A percentile compares a stretch with the other conserved stretches of the same genome.
phyloP scores from a whole-genome alignment of 1,140 invertebrate genomes.

The Agrilus planipennis region DNA sequence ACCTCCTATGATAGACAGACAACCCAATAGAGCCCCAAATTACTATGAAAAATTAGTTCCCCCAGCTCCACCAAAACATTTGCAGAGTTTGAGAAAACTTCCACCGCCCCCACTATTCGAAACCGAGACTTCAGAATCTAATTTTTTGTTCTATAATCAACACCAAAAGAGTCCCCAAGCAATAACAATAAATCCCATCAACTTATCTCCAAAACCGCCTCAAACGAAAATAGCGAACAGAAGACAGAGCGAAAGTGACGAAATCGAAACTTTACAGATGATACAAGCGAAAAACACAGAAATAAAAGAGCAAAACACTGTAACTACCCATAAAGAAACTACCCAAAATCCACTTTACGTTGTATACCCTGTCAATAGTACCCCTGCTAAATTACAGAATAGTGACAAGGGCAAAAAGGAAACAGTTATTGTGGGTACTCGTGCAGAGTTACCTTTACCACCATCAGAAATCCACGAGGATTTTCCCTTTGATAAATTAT shows the following conservation, averaged over 20 bases:
- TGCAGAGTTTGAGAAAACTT: constrained; percentile 23
- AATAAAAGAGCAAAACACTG: constrained; percentile 13
- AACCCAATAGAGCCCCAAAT: constrained; percentile 30
- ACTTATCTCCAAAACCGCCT: constrained; percentile 26
- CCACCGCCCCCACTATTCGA: constrained; percentile 12
- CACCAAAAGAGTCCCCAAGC: background rate
- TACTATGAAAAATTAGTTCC: constrained; percentile 37
- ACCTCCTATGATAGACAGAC: constrained; percentile 30
- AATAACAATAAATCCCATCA: constrained; percentile 8
- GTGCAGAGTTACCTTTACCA: constrained; percentile 42
- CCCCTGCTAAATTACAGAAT: constrained; percentile 34
- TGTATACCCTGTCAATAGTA: constrained; percentile 47
- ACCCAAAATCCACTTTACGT: constrained; percentile 45
- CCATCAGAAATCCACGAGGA: constrained; percentile 33
- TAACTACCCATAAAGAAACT: constrained; percentile 13
- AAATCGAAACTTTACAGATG: constrained; percentile 53
- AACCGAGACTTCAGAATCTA: too few relatives aligned
- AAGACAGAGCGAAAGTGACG: constrained; percentile 20
- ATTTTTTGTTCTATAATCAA: too few relatives aligned
- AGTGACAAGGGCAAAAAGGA: constrained; percentile 38
- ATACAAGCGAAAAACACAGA: constrained; percentile 38
- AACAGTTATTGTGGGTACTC: constrained; percentile 42
- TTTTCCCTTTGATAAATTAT: constrained; percentile 29
- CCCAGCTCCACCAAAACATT: constrained; percentile 32
- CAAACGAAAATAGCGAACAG: constrained; percentile 23